These are phyloP conservation scores for Semnornis frantzii DNA, from an alignment of 2,113 vertebrate species.

Conservation along the genomic window DNA sequence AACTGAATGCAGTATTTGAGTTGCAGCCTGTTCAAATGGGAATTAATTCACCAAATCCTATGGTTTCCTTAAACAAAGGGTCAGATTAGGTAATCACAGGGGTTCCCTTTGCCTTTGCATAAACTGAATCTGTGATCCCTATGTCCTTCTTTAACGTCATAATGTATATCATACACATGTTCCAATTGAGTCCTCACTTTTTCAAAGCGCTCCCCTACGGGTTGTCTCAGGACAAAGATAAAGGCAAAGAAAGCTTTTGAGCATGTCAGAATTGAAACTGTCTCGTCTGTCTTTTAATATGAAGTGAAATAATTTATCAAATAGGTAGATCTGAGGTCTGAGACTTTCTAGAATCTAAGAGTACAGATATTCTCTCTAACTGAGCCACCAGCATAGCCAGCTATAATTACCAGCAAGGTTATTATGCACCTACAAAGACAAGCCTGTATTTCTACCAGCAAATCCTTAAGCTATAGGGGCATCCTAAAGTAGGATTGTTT, in stretches of 20 bases:
- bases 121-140: background rate
- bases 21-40: background rate
- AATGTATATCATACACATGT: background rate
- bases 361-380: background rate
- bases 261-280: background rate
- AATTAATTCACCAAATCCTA: background rate
- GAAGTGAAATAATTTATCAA: slow-evolving; percentile 36
- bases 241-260: slow-evolving; percentile 29
- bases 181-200: background rate
- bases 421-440: slow-evolving; percentile 25
- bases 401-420: slow-evolving; percentile 27
- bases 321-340: slow-evolving; percentile 2
- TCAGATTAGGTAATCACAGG: background rate
- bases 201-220: background rate
- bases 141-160: background rate
- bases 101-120: background rate
- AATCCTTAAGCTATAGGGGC: slow-evolving; percentile 19
- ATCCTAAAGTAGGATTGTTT: background rate
- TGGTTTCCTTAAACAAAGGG: background rate
- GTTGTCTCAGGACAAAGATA: slow-evolving; percentile 12
- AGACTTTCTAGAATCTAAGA: slow-evolving; percentile 18
- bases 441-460: background rate
- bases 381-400: background rate
- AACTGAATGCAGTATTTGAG: too few relatives aligned
- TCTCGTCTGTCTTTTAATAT: slow-evolving; percentile 14